Percentiles rank a stretch among this genome's conserved stretches.
phyloP scores from a whole-genome alignment of 2,888 invertebrate genomes.

The Conus canariensis region DNA sequence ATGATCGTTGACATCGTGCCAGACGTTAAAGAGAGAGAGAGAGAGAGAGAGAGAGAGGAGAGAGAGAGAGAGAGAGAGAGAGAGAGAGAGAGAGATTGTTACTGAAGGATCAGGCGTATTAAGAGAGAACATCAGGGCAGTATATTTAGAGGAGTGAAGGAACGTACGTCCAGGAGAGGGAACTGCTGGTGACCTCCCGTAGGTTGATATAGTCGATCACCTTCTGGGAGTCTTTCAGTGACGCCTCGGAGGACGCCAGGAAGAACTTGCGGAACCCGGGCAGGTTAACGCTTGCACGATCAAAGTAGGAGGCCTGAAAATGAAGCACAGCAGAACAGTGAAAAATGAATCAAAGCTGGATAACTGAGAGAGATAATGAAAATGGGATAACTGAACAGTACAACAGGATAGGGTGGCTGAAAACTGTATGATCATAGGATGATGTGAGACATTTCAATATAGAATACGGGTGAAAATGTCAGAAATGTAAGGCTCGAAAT shows the following conservation, averaged over 20 bases:
- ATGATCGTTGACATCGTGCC: neutral
- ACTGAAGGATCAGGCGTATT: too few species aligned
- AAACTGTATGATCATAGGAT: neutral
- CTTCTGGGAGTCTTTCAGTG: constrained; percentile 91
- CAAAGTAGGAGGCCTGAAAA: constrained; percentile 87
- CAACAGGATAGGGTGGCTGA: neutral
- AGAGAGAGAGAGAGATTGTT: too few species aligned
- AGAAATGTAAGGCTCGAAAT: too few species aligned
- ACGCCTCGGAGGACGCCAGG: constrained; percentile 89
- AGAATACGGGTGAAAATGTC: too few species aligned
- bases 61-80: too few species aligned
- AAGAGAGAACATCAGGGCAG: too few species aligned
- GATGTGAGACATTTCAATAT: neutral
- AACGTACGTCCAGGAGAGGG: constrained; percentile 40
- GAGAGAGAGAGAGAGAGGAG: too few species aligned
- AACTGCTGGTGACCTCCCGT: constrained; percentile 80
- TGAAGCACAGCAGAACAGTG: neutral
- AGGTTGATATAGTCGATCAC: constrained; percentile 91
- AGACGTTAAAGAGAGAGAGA: too few species aligned
- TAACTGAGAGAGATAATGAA: neutral
- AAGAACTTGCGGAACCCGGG: constrained; percentile 93
- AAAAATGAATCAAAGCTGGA: neutral
- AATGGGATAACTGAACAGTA: neutral
- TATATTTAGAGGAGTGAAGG: too few species aligned
- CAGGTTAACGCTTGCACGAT: constrained; percentile 82